Evolutionary conservation across 2,797 vertebrate species (phyloP).

Genomic region (Champsocephalus gunnari): DNA sequence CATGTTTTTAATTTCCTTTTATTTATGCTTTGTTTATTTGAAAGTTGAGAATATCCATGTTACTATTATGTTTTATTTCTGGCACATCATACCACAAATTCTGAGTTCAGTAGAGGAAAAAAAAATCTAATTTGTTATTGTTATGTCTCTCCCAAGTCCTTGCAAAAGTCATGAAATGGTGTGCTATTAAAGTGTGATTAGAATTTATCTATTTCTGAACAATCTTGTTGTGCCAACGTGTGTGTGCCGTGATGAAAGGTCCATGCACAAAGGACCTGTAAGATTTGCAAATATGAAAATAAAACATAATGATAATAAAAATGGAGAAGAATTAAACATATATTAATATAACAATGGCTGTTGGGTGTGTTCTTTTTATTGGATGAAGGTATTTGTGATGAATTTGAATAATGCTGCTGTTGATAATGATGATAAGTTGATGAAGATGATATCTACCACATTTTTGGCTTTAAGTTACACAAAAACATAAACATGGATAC

Average conservation of each 20-base stretch:
- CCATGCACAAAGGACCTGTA: slow-evolving; percentile 74
- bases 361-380: slow-evolving; percentile 30
- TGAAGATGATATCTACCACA: neutral
- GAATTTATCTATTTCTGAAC: slow-evolving; percentile 78
- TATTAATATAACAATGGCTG: slow-evolving; percentile 77
- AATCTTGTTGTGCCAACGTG: slow-evolving; percentile 80
- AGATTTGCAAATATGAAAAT: slow-evolving; percentile 77
- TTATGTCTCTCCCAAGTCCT: slow-evolving; percentile 75
- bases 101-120: slow-evolving; percentile 59
- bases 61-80: slow-evolving; percentile 73
- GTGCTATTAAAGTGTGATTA: slow-evolving; percentile 79
- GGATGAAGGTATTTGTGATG: neutral
- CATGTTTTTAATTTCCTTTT: slow-evolving; percentile 68
- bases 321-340: slow-evolving; percentile 83
- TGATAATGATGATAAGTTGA: neutral
- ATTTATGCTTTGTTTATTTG: slow-evolving; percentile 80
- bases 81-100: slow-evolving; percentile 68
- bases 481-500: neutral
- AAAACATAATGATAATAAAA: slow-evolving; percentile 74
- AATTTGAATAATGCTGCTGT: neutral
- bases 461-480: neutral
- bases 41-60: slow-evolving; percentile 69
- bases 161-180: slow-evolving; percentile 77
- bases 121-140: slow-evolving; percentile 66
- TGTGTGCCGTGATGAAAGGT: slow-evolving; percentile 81